A percentile compares a stretch with the other conserved stretches of the same genome.
Evolutionary conservation across 2,113 vertebrate genomes (phyloP).

Genomic region (Delphinapterus leucas): DNA sequence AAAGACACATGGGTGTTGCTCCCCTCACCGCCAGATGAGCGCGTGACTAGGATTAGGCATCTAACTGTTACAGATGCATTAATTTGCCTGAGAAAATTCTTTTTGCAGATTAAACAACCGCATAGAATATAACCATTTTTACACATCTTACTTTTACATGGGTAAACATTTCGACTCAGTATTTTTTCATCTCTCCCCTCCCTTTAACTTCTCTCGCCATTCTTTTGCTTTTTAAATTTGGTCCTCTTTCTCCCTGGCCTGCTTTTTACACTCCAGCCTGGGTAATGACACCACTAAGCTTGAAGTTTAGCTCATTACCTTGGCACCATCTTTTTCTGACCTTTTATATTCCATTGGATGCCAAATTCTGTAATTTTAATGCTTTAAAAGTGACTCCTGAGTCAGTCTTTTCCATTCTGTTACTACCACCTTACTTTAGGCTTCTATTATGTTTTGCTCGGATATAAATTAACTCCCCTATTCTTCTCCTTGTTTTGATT

Average conservation of each 20-base stretch:
- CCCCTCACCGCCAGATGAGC: not conserved
- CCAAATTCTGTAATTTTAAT: not conserved
- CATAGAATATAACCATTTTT: not conserved
- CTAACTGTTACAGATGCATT: not conserved
- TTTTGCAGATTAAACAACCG: not conserved
- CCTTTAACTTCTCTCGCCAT: not conserved
- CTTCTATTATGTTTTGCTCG: not conserved
- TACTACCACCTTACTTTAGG: not conserved
- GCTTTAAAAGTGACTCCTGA: not conserved
- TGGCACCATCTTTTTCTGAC: not conserved
- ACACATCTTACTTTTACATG: not conserved
- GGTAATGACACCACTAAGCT: not conserved
- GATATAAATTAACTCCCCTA: not conserved
- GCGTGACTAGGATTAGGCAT: not conserved
- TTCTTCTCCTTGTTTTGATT: not conserved
- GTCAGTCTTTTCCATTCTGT: not conserved
- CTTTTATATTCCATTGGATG: not conserved
- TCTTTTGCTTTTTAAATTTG: not conserved
- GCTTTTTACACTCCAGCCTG: not conserved
- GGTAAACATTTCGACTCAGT: not conserved
- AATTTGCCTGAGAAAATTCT: conserved; percentile 31
- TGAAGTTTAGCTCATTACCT: not conserved
- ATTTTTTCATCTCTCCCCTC: not conserved
- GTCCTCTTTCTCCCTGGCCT: not conserved
- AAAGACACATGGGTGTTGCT: not conserved